Conservation (phyloP, 2,113 vertebrate species). For the Platichthys flesus region DNA sequence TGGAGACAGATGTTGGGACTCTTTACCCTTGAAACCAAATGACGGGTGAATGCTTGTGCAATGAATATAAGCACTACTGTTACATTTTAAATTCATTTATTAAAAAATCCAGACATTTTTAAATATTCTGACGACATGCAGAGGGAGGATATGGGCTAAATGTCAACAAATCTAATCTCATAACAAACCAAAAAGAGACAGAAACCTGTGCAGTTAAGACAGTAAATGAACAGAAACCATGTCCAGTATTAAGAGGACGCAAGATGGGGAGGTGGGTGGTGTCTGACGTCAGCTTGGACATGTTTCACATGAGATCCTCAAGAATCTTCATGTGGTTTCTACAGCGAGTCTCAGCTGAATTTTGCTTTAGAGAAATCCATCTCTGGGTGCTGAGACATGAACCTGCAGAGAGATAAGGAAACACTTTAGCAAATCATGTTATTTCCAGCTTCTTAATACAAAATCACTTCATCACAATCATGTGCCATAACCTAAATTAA, state of each 20-base stretch:
- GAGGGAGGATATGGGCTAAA: slow-evolving; percentile 19
- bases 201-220: slow-evolving; percentile 7
- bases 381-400: slow-evolving; percentile 86
- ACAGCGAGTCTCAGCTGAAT: slow-evolving; percentile 79
- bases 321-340: background rate
- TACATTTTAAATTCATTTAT: slow-evolving; percentile 59
- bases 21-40: background rate
- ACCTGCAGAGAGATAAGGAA: slow-evolving; percentile 69
- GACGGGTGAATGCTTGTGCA: background rate
- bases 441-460: too few relatives aligned
- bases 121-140: slow-evolving; percentile 64
- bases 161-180: slow-evolving; percentile 14
- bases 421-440: too few relatives aligned
- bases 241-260: background rate
- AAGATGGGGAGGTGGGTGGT: background rate
- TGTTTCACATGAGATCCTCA: background rate
- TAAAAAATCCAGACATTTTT: slow-evolving; percentile 47
- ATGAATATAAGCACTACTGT: background rate
- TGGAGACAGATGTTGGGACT: rapidly evolving
- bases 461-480: background rate
- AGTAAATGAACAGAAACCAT: slow-evolving; percentile 11
- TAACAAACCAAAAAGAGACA: background rate
- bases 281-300: background rate
- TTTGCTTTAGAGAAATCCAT: slow-evolving; percentile 89
- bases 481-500: background rate